phyloP scores from a whole-genome alignment of 2,797 vertebrate species.

The Mus spretus region DNA sequence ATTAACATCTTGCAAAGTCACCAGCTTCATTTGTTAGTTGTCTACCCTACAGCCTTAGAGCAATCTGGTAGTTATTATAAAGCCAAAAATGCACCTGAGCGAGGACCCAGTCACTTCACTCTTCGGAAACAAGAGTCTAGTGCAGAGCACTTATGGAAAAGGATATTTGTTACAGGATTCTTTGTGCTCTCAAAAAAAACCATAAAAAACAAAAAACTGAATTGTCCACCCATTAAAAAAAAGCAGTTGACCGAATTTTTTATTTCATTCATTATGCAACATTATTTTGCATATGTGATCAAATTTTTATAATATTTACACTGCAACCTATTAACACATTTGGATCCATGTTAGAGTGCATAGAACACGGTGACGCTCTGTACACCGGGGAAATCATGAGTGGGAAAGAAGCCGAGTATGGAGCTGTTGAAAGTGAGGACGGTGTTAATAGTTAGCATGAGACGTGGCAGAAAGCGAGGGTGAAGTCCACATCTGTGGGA shows the following conservation, averaged over 20 bases:
- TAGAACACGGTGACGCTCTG: not conserved
- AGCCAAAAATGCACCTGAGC: not conserved
- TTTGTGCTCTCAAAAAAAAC: not conserved
- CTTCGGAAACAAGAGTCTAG: not conserved
- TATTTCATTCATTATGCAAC: conserved; percentile 1
- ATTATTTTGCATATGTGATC: not conserved
- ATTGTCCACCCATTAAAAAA: not conserved
- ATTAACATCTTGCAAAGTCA: not conserved
- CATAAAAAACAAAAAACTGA: not conserved
- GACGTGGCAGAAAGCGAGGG: not conserved
- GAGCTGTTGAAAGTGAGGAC: not conserved
- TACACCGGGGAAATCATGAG: not conserved
- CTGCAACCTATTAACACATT: not conserved
- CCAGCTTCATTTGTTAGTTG: not conserved
- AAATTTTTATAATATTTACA: conserved; percentile 31
- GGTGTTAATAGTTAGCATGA: not conserved
- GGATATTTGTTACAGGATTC: not conserved
- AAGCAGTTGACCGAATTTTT: conserved; percentile 25
- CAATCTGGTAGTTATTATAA: not conserved
- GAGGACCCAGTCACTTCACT: not conserved
- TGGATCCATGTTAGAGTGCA: not conserved
- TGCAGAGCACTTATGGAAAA: not conserved
- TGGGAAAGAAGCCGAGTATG: not conserved
- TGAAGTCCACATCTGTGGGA: not conserved
- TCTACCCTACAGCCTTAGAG: not conserved